Evolutionary conservation across 1,140 invertebrate genomes (phyloP).

Genomic region (Drosophila quadrilineata): DNA sequence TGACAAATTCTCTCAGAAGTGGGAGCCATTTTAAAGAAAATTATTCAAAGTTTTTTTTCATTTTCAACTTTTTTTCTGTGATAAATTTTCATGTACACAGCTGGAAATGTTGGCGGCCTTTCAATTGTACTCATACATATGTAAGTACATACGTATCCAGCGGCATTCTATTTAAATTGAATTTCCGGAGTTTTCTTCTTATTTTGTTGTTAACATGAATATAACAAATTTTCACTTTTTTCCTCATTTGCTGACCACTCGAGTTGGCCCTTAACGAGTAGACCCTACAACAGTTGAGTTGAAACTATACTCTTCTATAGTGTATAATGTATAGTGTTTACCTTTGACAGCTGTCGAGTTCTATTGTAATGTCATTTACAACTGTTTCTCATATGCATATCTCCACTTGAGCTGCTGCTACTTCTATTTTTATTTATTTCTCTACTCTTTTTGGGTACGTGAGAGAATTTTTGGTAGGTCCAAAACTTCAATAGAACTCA

Average conservation of each 20-base stretch:
- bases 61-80: background rate
- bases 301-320: too few species aligned
- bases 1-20: constrained; percentile 5
- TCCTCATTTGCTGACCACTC: constrained; percentile 29
- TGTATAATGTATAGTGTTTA: constrained; percentile 35
- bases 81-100: constrained; percentile 12
- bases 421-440: background rate
- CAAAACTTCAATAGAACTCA: too few species aligned
- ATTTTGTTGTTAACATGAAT: constrained; percentile 46
- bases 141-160: too few species aligned
- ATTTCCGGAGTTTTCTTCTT: constrained; percentile 63
- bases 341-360: constrained; percentile 63
- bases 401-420: constrained; percentile 20
- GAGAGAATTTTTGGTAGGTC: constrained; percentile 59
- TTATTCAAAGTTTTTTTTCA: constrained; percentile 13
- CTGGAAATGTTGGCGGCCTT: constrained; percentile 36
- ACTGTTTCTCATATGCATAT: constrained; percentile 37
- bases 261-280: constrained; percentile 33
- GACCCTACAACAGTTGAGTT: constrained; percentile 20
- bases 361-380: constrained; percentile 65
- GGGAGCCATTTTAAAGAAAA: constrained; percentile 18
- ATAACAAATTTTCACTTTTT: constrained; percentile 68
- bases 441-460: constrained; percentile 44
- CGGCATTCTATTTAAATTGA: constrained; percentile 57
- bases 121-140: constrained; percentile 60